phyloP scores from a whole-genome alignment of 2,113 vertebrate genomes.

The Pungitius pungitius region DNA sequence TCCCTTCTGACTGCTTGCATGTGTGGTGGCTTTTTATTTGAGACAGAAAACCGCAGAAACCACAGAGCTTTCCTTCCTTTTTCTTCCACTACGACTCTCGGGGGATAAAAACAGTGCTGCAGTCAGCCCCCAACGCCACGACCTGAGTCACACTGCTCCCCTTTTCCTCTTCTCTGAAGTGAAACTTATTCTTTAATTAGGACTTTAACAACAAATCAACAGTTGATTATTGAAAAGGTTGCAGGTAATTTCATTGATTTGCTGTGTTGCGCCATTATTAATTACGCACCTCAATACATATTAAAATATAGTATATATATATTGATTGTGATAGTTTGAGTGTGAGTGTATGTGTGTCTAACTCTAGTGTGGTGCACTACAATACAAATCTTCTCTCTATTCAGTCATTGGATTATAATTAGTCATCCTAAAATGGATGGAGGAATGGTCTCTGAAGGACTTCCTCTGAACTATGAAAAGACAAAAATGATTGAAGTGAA shows the following conservation, averaged over 20 bases:
- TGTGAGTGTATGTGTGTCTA: too few species aligned
- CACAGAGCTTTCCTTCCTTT: conserved; percentile 63
- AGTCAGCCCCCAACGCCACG: not conserved
- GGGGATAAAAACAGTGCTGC: not conserved
- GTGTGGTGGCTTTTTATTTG: conserved; percentile 45
- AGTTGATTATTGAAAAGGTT: too few species aligned
- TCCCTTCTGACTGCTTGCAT: not conserved
- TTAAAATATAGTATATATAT: too few species aligned
- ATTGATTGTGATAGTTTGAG: too few species aligned
- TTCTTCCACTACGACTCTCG: conserved; percentile 11
- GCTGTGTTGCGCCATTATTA: too few species aligned
- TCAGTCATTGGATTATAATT: too few species aligned
- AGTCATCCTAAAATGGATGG: too few species aligned
- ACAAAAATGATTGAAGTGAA: conserved; percentile 14
- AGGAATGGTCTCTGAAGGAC: conserved; percentile 14
- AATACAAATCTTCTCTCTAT: too few species aligned
- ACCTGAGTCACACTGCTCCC: not conserved
- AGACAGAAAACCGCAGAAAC: conserved; percentile 60
- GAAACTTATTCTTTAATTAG: not conserved
- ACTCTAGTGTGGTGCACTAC: too few species aligned
- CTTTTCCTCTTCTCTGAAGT: not conserved
- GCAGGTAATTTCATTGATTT: too few species aligned
- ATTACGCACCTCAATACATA: too few species aligned
- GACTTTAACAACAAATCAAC: too few species aligned
- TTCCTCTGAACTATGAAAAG: conserved; percentile 3